Evolutionary conservation across 2,797 vertebrate species (phyloP).

Genomic region (Ara ararauna): DNA sequence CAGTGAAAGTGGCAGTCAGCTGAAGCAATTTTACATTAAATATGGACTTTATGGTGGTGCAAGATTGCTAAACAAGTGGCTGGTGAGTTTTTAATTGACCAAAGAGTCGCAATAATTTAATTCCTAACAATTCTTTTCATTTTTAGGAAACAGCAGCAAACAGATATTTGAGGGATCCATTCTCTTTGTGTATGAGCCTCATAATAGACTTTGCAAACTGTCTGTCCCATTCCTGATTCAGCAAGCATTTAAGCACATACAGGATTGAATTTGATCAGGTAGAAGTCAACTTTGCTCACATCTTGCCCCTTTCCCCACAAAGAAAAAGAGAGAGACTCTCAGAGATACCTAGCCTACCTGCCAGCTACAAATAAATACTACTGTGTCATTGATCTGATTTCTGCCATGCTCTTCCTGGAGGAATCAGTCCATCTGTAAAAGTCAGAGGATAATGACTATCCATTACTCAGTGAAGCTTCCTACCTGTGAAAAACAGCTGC

Average conservation of each 20-base stretch:
- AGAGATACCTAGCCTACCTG: background rate
- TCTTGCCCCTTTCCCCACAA: accelerated
- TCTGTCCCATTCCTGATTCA: background rate
- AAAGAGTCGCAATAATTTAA: background rate
- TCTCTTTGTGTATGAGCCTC: background rate
- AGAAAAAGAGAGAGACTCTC: accelerated
- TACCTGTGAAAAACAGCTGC: slow-evolving; percentile 21
- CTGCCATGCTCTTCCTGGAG: background rate
- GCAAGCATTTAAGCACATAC: background rate
- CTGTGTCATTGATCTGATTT: background rate
- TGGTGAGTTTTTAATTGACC: background rate
- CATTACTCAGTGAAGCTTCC: background rate
- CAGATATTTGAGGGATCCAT: background rate
- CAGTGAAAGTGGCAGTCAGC: background rate
- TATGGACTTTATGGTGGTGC: background rate
- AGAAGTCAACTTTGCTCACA: background rate
- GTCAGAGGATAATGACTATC: background rate
- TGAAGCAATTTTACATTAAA: background rate
- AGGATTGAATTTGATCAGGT: background rate
- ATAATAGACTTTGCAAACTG: background rate
- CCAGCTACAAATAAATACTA: background rate
- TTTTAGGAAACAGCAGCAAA: background rate
- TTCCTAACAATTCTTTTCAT: background rate
- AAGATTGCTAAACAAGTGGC: background rate
- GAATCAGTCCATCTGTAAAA: background rate